Conservation (phyloP, 1,140 invertebrate species). For the Melipona quadrifasciata region DNA sequence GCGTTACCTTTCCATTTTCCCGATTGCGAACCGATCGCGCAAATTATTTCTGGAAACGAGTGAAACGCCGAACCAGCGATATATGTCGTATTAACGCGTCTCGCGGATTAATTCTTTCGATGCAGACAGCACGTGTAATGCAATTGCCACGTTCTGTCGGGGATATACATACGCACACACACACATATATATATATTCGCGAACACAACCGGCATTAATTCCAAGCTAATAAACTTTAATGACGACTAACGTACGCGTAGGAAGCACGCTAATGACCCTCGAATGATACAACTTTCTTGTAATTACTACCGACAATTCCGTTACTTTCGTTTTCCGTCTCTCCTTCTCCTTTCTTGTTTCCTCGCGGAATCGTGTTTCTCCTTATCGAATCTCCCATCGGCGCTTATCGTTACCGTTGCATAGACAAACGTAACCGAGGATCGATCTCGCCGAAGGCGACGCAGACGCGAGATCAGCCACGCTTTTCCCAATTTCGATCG, state of each 20-base stretch:
- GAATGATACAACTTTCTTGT: slow-evolving; percentile 41
- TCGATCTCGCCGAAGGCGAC: no score
- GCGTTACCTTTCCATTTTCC: neutral
- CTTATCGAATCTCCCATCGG: neutral
- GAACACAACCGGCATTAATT: slow-evolving; percentile 47
- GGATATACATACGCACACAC: no score
- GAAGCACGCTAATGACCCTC: slow-evolving; percentile 38
- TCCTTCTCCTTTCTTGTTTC: neutral
- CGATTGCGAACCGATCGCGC: neutral
- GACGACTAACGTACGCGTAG: slow-evolving; percentile 44
- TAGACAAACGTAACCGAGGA: no score
- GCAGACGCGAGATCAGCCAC: no score
- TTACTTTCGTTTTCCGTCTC: slow-evolving; percentile 20
- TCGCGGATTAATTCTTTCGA: slow-evolving; percentile 50
- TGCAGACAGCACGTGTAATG: slow-evolving; percentile 24
- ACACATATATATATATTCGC: neutral
- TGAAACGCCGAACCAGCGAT: slow-evolving; percentile 28
- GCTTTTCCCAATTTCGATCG: neutral
- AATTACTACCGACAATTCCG: slow-evolving; percentile 32
- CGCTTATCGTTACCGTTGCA: neutral
- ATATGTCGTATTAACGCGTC: slow-evolving; percentile 36
- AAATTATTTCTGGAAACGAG: slow-evolving; percentile 19
- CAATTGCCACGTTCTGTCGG: slow-evolving; percentile 29
- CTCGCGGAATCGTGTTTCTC: neutral
- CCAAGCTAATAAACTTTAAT: slow-evolving; percentile 52